Conservation (phyloP, 2,888 invertebrate species). For the Helicoverpa assulta region DNA sequence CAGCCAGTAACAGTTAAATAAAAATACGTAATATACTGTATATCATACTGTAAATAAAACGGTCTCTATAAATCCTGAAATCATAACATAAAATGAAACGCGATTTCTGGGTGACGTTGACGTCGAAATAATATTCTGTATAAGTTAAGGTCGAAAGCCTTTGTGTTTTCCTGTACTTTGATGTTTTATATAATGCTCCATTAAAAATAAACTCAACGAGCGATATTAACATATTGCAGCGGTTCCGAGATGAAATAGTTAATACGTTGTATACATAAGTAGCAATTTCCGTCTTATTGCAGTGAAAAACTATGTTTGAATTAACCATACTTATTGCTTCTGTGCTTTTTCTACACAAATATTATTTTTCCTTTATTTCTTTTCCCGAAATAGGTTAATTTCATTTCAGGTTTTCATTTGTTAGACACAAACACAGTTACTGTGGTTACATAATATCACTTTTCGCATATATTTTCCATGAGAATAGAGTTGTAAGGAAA, state of each 20-base stretch:
- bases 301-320: not conserved
- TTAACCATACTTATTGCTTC: not conserved
- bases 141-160: conserved; percentile 19
- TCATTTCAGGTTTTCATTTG: too few species aligned
- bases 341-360: not conserved
- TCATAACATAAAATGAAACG: conserved; percentile 49
- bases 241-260: not conserved
- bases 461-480: conserved; percentile 43
- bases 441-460: conserved; percentile 34
- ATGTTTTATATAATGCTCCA: conserved; percentile 16
- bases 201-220: conserved; percentile 3
- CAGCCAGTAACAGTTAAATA: conserved; percentile 29
- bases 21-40: conserved; percentile 24
- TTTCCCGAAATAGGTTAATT: not conserved
- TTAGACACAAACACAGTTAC: conserved; percentile 14
- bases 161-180: conserved; percentile 32
- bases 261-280: not conserved
- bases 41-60: conserved; percentile 13
- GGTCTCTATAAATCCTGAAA: conserved; percentile 36
- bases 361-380: not conserved
- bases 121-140: conserved; percentile 27
- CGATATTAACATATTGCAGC: not conserved
- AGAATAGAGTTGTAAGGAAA: conserved; percentile 50
- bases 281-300: not conserved
- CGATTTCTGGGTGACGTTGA: conserved; percentile 37